phyloP scores from a whole-genome alignment of 2,797 vertebrate genomes.

The Cichlasoma orientale region DNA sequence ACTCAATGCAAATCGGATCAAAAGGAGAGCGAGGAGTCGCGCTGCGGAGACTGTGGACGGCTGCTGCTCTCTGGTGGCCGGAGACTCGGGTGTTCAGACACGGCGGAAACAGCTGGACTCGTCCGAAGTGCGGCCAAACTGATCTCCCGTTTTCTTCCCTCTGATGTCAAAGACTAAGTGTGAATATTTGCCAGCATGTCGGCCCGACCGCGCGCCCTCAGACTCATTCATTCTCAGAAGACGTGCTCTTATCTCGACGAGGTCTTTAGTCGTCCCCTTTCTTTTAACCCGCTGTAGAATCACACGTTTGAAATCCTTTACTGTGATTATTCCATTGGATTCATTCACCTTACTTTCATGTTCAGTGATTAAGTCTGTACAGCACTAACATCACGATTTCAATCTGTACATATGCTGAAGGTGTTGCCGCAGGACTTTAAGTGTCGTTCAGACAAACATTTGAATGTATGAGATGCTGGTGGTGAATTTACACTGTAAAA shows the following conservation, averaged over 20 bases:
- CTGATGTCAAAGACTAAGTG: slow-evolving; percentile 15
- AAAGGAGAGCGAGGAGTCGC: background rate
- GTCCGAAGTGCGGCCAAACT: background rate
- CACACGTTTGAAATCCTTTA: background rate
- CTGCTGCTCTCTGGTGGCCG: slow-evolving; percentile 50
- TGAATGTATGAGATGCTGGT: slow-evolving; percentile 12
- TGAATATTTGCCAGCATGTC: slow-evolving; percentile 45
- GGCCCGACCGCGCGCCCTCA: background rate
- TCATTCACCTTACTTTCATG: background rate
- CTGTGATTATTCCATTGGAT: background rate
- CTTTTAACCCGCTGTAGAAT: background rate
- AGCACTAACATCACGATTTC: slow-evolving; percentile 1
- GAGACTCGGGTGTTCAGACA: background rate
- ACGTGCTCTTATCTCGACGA: background rate
- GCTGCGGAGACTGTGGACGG: background rate
- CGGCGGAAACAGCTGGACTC: background rate
- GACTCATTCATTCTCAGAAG: background rate
- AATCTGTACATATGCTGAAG: slow-evolving; percentile 14
- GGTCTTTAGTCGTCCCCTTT: background rate
- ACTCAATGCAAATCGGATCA: background rate
- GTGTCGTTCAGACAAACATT: slow-evolving; percentile 11
- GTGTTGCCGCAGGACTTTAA: background rate
- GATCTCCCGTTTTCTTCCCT: background rate
- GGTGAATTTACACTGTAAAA: slow-evolving; percentile 26
- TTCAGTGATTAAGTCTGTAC: background rate